phyloP scores from a whole-genome alignment of 2,888 invertebrate genomes.

The Oligia fasciuncula region DNA sequence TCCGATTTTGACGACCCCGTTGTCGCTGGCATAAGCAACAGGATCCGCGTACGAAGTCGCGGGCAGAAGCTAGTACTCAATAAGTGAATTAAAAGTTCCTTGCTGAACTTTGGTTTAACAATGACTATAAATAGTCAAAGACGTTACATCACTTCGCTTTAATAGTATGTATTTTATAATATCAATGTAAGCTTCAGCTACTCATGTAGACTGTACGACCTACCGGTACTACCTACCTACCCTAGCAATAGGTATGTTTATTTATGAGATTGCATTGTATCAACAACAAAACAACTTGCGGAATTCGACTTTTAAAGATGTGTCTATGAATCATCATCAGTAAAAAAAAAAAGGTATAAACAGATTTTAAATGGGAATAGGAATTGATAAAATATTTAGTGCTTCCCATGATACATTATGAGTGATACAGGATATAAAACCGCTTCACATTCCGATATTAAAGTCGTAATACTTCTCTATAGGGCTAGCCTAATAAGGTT shows the following conservation, averaged over 20 bases:
- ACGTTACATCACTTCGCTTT: neutral
- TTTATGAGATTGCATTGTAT: neutral
- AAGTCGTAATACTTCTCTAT: neutral
- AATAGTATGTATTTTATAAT: neutral
- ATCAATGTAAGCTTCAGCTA: no score
- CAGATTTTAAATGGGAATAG: neutral
- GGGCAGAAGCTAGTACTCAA: no score
- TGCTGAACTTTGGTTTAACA: neutral
- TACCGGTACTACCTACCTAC: no score
- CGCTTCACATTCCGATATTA: neutral
- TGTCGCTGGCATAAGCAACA: no score
- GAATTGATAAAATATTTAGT: slow-evolving; percentile 8
- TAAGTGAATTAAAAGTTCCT: neutral
- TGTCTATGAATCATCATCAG: neutral
- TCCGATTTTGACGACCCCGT: no score
- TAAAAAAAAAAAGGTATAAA: neutral
- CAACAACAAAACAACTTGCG: neutral
- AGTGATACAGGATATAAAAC: slow-evolving; percentile 8
- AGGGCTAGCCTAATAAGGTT: neutral
- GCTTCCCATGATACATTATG: slow-evolving; percentile 4
- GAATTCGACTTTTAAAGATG: neutral
- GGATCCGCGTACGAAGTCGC: no score
- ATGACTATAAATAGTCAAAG: neutral
- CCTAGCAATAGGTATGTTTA: neutral
- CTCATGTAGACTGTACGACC: neutral